These are phyloP conservation scores for Ophion ventricosus DNA, from an alignment of 2,888 invertebrate genomes.

Conservation along the genomic window DNA sequence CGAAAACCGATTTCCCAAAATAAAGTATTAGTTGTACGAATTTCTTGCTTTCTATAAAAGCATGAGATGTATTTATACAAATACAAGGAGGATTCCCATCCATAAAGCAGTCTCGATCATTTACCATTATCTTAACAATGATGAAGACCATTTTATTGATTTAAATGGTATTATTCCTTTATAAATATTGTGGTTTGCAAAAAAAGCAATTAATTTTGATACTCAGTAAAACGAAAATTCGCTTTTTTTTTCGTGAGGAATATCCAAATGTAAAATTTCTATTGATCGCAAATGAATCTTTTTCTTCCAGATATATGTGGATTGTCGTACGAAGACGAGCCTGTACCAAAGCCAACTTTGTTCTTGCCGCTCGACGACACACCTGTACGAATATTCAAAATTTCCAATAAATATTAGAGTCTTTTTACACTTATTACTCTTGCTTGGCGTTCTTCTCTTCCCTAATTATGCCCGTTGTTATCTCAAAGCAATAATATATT, in stretches of 20 bases:
- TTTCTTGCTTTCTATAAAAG: too few species aligned
- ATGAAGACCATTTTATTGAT: too few species aligned
- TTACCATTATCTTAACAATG: too few species aligned
- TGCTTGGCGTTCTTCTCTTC: background rate
- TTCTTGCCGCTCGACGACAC: conserved; percentile 72
- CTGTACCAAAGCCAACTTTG: conserved; percentile 66
- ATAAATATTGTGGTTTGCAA: background rate
- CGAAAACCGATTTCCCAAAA: too few species aligned
- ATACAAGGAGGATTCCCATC: too few species aligned
- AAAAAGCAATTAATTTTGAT: background rate
- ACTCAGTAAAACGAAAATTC: too few species aligned
- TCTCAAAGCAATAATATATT: too few species aligned
- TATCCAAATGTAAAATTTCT: background rate
- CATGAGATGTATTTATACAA: too few species aligned
- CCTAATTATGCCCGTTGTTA: too few species aligned
- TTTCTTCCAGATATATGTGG: conserved; percentile 63
- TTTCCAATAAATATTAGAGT: conserved; percentile 66
- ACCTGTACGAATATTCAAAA: conserved; percentile 77
- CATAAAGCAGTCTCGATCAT: too few species aligned
- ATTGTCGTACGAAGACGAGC: conserved; percentile 74
- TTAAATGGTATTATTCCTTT: background rate
- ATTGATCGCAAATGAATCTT: background rate
- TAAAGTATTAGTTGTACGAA: background rate
- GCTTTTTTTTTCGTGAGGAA: background rate
- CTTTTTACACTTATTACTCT: conserved; percentile 8